Evolutionary conservation across 2,797 vertebrate species (phyloP), one percentile per base, ranked within the genome.

Genomic region (Lindbergichthys nudifrons): DNA sequence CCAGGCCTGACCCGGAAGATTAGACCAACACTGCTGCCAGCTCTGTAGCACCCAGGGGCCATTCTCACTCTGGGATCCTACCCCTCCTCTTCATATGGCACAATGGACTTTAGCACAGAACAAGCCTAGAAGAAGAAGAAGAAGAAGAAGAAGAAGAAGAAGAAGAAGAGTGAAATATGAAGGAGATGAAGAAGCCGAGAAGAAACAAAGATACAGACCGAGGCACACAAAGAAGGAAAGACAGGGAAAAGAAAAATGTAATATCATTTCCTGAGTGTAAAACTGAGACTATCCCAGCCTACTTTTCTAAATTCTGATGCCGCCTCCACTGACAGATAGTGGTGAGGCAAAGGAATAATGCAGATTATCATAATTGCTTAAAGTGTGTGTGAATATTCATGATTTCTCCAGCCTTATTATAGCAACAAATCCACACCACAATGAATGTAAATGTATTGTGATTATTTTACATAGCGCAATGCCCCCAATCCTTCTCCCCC

Each of bases 381-480:
- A 93, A 94, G 91, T 91, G 89, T 91, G 82, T 92, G 88, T 94
- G 93, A 94, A 94, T 94, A 94, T 94, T 94, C 92, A 94, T 93
- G 89, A 92, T 88, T 93, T 80, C 74, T 86, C 53, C 83, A 77
- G 86, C 87, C 87, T 93, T 94, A 93, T 94, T 92, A 93, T 89
- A 90, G 91, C 88, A 89, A 92, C 91, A 92, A 91, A 92, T 92
- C 86, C 91, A 88, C 84, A 82, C 52, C 81, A 88, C 91, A 91
- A 92, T 92, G 91, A 92, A 92, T 91, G 89, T 86, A 88, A 93
- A 92, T 91, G 83, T 64, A 79, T 79, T 87, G 90, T 85, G 90
- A 89, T 91, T 88, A 90, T 92, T 92, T 91, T 87, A 91, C 92
- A 89, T 81, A 84, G 78, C 50, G 73, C 76, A 65, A 89, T 88